Percentiles rank a stretch among this genome's conserved stretches.
These are phyloP conservation scores for Nesidiocoris tenuis DNA, from an alignment of 2,888 invertebrate genomes.

Conservation along the genomic window DNA sequence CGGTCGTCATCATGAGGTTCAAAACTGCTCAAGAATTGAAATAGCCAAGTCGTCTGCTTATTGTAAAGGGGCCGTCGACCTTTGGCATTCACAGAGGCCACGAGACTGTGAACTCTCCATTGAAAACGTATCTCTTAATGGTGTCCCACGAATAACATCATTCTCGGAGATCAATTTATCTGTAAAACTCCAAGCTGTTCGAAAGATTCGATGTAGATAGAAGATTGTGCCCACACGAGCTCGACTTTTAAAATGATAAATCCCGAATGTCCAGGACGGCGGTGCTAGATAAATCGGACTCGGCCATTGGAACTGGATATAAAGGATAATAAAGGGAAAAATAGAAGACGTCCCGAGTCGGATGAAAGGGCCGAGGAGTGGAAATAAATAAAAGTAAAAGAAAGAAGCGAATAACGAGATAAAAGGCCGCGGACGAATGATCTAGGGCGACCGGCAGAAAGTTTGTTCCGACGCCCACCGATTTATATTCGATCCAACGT, in stretches of 20 bases:
- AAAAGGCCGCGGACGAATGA: conserved; percentile 27
- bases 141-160: neutral
- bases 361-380: neutral
- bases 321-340: neutral
- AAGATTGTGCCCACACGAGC: conserved; percentile 24
- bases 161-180: neutral
- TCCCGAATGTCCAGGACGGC: conserved; percentile 1
- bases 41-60: too few relatives aligned
- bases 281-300: conserved; percentile 21
- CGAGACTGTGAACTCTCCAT: neutral
- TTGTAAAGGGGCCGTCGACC: neutral
- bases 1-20: too few relatives aligned
- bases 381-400: conserved; percentile 12
- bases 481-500: conserved; percentile 5
- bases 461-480: conserved; percentile 34
- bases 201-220: conserved; percentile 23
- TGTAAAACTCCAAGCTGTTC: neutral
- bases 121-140: neutral
- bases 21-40: too few relatives aligned
- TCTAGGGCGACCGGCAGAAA: conserved; percentile 31
- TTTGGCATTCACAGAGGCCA: neutral
- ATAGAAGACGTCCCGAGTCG: neutral
- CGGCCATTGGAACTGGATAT: neutral
- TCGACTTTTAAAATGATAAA: conserved; percentile 25
- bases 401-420: neutral